Evolutionary conservation across 2,888 invertebrate genomes (phyloP).

Genomic region (Cephus rjabovi): DNA sequence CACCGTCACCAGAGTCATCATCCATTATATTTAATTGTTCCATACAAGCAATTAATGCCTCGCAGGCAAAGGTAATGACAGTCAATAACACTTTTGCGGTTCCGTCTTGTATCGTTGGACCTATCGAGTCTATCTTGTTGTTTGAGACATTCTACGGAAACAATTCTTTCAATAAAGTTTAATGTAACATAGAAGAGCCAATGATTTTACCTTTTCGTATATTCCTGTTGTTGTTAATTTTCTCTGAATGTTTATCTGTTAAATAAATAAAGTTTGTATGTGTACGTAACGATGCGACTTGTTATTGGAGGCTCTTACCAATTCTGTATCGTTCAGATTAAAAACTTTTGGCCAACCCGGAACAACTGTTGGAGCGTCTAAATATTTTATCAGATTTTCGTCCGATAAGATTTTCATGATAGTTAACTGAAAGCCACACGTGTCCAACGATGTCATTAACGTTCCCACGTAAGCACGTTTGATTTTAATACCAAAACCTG

Average conservation of each 20-base stretch:
- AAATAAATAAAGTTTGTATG: not conserved
- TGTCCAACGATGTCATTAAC: conserved; percentile 79
- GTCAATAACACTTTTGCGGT: conserved; percentile 52
- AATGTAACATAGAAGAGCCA: no score
- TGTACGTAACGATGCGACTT: not conserved
- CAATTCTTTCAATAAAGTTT: no score
- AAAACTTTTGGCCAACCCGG: conserved; percentile 69
- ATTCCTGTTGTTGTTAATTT: not conserved
- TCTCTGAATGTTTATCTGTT: not conserved
- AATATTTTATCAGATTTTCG: conserved; percentile 68
- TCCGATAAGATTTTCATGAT: conserved; percentile 70
- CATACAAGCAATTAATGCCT: conserved; percentile 73
- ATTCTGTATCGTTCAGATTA: conserved; percentile 13
- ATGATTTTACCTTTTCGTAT: conserved; percentile 17
- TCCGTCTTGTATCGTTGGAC: conserved; percentile 53
- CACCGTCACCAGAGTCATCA: conserved; percentile 78
- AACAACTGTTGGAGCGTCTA: conserved; percentile 71
- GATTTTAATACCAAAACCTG: conserved; percentile 37
- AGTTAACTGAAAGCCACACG: conserved; percentile 82
- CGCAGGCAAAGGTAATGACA: conserved; percentile 65
- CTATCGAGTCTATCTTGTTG: conserved; percentile 37
- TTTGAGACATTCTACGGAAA: no score
- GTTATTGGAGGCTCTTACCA: no score
- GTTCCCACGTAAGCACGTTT: conserved; percentile 58
- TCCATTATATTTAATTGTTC: conserved; percentile 76